Evolutionary conservation across 1,140 invertebrate species (phyloP).

Genomic region (Asobara japonica): DNA sequence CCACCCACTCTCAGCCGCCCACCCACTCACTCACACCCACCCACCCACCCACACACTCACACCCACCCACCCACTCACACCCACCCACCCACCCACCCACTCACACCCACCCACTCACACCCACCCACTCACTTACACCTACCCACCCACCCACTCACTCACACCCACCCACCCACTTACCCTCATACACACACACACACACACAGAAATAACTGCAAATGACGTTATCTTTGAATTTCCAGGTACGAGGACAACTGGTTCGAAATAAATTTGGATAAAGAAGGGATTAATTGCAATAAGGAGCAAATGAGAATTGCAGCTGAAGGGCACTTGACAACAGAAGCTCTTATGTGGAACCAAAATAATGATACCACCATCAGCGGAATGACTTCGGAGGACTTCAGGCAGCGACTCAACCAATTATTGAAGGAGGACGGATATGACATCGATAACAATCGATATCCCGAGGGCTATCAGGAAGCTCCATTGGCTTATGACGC

Average conservation of each 20-base stretch:
- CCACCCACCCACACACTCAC: no score
- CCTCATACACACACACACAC: no score
- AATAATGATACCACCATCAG: constrained; percentile 92
- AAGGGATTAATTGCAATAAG: constrained; percentile 90
- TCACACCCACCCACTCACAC: no score
- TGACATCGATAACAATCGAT: constrained; percentile 83
- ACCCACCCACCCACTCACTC: no score
- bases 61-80: no score
- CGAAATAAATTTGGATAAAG: constrained; percentile 85
- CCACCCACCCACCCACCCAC: no score
- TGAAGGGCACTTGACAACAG: constrained; percentile 97
- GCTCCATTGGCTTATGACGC: constrained; percentile 99
- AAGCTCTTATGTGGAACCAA: constrained; percentile 98
- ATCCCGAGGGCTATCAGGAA: constrained; percentile 96
- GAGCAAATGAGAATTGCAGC: constrained; percentile 94
- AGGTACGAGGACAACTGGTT: constrained; percentile 95
- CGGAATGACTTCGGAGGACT: constrained; percentile 87
- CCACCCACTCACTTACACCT: no score
- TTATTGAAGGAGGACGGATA: constrained; percentile 81
- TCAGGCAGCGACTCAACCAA: constrained; percentile 80
- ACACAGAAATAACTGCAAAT: no score
- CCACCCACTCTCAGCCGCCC: no score
- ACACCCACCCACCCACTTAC: no score
- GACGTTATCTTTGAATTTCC: no score
- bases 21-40: no score